These are phyloP conservation scores for Telenomus remus DNA, from an alignment of 1,140 invertebrate genomes.

Conservation along the genomic window DNA sequence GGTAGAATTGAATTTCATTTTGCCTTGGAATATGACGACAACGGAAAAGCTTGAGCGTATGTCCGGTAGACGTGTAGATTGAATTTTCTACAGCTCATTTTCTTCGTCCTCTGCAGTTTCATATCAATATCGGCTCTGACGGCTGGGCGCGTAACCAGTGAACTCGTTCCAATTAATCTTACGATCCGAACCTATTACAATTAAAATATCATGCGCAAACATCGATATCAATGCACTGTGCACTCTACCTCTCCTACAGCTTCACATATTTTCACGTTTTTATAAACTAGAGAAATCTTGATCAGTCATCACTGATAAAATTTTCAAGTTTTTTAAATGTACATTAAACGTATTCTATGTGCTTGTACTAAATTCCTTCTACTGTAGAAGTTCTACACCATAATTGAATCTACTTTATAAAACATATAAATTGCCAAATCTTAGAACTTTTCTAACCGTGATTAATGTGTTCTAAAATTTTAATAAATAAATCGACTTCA, in stretches of 20 bases:
- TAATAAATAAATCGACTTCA: no score
- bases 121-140: conserved; percentile 52
- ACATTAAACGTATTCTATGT: no score
- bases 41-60: conserved; percentile 38
- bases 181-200: conserved; percentile 48
- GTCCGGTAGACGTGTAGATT: conserved; percentile 55
- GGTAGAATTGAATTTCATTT: conserved; percentile 52
- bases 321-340: no score
- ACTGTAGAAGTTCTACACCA: no score
- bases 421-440: no score
- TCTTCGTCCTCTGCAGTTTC: conserved; percentile 50
- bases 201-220: conserved; percentile 54
- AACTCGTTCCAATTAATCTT: conserved; percentile 53
- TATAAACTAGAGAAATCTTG: no score
- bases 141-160: neutral
- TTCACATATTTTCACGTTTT: no score
- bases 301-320: no score
- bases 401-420: no score
- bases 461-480: no score
- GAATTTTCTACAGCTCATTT: conserved; percentile 59
- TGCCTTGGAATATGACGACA: conserved; percentile 45
- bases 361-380: no score
- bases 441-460: no score
- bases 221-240: conserved; percentile 45
- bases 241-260: conserved; percentile 3